Conservation (phyloP, 1,140 invertebrate genomes). For the Drosophila quadrilineata region DNA sequence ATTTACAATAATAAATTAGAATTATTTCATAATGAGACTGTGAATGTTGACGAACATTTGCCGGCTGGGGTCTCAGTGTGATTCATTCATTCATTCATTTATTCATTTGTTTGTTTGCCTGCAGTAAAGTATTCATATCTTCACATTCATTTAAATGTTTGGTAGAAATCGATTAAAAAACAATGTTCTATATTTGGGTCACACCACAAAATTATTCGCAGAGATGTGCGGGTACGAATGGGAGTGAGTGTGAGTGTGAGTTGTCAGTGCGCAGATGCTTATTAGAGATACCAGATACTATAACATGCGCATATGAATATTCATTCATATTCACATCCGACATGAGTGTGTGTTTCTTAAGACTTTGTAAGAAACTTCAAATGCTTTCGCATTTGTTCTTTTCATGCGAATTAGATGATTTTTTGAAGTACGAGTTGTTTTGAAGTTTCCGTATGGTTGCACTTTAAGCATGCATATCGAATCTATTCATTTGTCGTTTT, state of each 20-base stretch:
- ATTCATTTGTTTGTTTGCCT: conserved; percentile 11
- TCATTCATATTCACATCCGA: not conserved
- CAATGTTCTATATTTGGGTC: conserved; percentile 18
- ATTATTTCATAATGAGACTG: conserved; percentile 18
- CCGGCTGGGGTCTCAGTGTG: no score
- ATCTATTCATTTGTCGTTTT: conserved; percentile 29
- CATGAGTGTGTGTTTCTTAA: no score
- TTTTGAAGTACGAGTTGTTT: conserved; percentile 31
- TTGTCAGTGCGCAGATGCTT: conserved; percentile 10
- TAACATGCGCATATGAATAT: not conserved
- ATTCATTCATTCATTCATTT: not conserved
- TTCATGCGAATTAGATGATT: conserved; percentile 34
- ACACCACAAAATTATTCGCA: conserved; percentile 32
- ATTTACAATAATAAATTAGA: conserved; percentile 35
- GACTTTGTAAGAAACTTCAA: conserved; percentile 26
- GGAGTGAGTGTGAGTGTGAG: not conserved
- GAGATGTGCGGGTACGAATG: not conserved
- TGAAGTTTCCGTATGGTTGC: conserved; percentile 26
- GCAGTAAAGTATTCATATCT: no score
- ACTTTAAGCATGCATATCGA: conserved; percentile 35
- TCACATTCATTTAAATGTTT: conserved; percentile 17
- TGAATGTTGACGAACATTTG: conserved; percentile 9
- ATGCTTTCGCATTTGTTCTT: conserved; percentile 30
- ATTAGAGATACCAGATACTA: conserved; percentile 1
- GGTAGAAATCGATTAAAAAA: conserved; percentile 3